These are phyloP conservation scores for Syngnathus floridae DNA, from an alignment of 2,113 vertebrate species.

Conservation along the genomic window DNA sequence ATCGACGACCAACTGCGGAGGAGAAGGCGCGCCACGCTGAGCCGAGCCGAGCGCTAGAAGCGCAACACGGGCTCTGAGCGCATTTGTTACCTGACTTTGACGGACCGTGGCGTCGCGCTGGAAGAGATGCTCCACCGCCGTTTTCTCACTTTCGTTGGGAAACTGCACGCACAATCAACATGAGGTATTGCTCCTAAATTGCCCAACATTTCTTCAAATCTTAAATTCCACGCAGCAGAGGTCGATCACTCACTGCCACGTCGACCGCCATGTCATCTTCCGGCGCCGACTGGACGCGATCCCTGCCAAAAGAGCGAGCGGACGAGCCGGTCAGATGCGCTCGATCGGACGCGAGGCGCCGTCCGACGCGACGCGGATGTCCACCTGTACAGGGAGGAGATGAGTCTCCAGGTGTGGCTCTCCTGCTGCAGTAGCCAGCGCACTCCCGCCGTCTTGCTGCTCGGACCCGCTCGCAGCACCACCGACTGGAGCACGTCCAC, in stretches of 20 bases:
- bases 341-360: background rate
- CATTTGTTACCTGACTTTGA: constrained; percentile 84
- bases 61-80: too few species aligned
- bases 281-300: constrained; percentile 80
- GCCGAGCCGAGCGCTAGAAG: background rate
- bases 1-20: constrained; percentile 86
- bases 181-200: background rate
- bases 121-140: constrained; percentile 83
- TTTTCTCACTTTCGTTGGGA: constrained; percentile 86
- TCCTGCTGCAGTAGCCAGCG: constrained; percentile 95
- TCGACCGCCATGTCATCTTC: constrained; percentile 86
- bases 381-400: constrained; percentile 83
- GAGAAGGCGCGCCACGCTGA: background rate
- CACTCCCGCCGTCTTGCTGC: constrained; percentile 90
- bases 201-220: too few species aligned
- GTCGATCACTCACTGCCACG: constrained; percentile 74
- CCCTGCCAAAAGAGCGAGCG: constrained; percentile 65
- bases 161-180: constrained; percentile 56
- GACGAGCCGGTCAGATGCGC: background rate
- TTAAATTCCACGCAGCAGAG: too few species aligned
- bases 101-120: constrained; percentile 85
- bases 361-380: background rate
- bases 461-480: constrained; percentile 84
- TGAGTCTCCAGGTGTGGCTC: constrained; percentile 88
- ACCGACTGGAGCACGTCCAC: constrained; percentile 83